Percentiles rank a stretch among this genome's conserved stretches.
phyloP scores from a whole-genome alignment of 2,888 invertebrate species.

The Altica lythri region DNA sequence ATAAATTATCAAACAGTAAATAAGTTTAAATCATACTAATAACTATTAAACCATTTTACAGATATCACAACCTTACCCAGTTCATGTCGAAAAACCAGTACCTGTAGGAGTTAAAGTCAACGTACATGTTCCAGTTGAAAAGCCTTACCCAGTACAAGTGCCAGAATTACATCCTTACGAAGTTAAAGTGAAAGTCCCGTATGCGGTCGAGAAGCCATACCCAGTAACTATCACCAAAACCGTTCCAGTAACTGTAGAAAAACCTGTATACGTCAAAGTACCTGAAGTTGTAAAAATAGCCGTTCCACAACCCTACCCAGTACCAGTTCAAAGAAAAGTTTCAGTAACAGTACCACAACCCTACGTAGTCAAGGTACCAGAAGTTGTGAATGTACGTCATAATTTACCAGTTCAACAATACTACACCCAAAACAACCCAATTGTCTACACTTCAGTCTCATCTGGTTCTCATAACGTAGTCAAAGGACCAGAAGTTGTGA shows the following conservation, averaged over 20 bases:
- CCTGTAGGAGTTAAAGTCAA: conserved; percentile 41
- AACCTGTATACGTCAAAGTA: conserved; percentile 43
- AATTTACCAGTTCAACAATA: conserved; percentile 11
- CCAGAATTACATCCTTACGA: conserved; percentile 45
- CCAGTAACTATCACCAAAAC: conserved; percentile 44
- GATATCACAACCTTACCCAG: conserved; percentile 50
- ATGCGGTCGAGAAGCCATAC: conserved; percentile 48
- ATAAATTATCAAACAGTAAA: no score
- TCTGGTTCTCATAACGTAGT: no score
- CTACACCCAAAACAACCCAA: not conserved
- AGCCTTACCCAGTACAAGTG: conserved; percentile 48
- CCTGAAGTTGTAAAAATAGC: conserved; percentile 43
- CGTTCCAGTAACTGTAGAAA: conserved; percentile 43
- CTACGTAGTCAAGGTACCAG: conserved; percentile 42
- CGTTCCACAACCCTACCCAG: conserved; percentile 43
- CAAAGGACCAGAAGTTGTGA: conserved; percentile 39
- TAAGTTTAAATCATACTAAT: no score
- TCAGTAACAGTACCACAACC: conserved; percentile 43
- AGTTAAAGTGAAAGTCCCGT: conserved; percentile 38
- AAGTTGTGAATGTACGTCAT: conserved; percentile 32
- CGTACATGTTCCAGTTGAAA: conserved; percentile 46
- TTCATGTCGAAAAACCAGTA: conserved; percentile 42
- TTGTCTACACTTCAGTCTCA: not conserved
- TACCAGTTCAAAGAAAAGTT: conserved; percentile 37
- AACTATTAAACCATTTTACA: no score